phyloP scores from a whole-genome alignment of 2,113 vertebrate species.

The Cryptoleucopteryx plumbea region DNA sequence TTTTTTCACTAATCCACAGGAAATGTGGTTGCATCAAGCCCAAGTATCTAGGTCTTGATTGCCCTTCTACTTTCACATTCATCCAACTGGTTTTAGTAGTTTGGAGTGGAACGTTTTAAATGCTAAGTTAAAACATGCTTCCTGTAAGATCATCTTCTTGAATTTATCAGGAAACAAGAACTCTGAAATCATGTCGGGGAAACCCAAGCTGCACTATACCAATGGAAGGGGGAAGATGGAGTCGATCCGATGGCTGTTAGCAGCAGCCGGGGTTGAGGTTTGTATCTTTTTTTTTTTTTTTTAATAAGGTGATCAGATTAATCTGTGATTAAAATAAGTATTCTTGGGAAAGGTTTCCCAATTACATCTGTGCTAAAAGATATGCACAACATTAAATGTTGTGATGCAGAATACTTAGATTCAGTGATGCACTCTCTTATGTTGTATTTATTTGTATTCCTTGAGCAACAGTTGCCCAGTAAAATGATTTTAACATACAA shows the following conservation, averaged over 20 bases:
- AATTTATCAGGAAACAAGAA: slow-evolving; percentile 42
- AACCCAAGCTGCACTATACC: slow-evolving; percentile 80
- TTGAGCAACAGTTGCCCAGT: background rate
- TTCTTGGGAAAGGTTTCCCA: background rate
- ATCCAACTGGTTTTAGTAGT: background rate
- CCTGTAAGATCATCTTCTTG: background rate
- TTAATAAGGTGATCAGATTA: background rate
- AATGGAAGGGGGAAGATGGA: slow-evolving; percentile 89
- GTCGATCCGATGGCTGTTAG: slow-evolving; percentile 85
- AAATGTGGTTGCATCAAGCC: background rate
- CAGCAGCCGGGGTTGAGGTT: slow-evolving; percentile 84
- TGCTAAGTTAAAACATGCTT: background rate
- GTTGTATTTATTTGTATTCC: background rate
- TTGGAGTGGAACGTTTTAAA: background rate
- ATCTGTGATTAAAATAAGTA: background rate
- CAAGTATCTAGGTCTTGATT: background rate
- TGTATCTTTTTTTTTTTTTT: background rate
- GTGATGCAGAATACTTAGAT: background rate
- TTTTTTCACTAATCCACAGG: background rate
- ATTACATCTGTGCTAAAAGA: background rate
- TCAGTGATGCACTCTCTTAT: background rate
- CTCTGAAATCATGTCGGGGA: slow-evolving; percentile 72
- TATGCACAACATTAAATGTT: background rate
- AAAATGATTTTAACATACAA: background rate
- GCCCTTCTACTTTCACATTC: background rate